Conservation (phyloP, 2,888 invertebrate genomes). For the Aquatica leii region DNA sequence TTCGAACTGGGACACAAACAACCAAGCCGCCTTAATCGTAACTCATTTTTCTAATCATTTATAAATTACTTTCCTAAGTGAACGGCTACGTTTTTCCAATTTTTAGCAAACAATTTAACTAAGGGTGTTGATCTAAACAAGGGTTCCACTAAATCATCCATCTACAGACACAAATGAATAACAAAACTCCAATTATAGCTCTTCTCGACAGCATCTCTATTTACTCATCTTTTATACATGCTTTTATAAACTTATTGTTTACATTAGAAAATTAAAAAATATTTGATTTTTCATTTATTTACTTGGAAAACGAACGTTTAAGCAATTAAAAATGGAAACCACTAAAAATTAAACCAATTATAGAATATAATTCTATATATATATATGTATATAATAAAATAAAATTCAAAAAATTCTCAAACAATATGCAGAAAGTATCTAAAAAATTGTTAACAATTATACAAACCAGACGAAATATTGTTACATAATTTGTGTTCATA, state of each 20-base stretch:
- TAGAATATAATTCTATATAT: too few species aligned
- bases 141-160: conserved; percentile 21
- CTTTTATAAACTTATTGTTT: conserved; percentile 1
- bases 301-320: too few species aligned
- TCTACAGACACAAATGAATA: conserved; percentile 18
- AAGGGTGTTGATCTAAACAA: conserved; percentile 13
- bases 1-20: conserved; percentile 23
- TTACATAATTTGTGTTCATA: too few species aligned
- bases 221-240: not conserved
- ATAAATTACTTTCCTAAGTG: conserved; percentile 9
- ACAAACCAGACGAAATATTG: too few species aligned
- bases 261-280: too few species aligned
- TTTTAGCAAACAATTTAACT: conserved; percentile 22
- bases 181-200: conserved; percentile 18
- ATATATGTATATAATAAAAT: too few species aligned
- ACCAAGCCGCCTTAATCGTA: conserved; percentile 1
- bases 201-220: not conserved
- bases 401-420: too few species aligned
- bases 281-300: too few species aligned
- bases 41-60: conserved; percentile 22
- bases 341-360: too few species aligned
- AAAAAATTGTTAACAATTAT: too few species aligned
- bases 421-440: too few species aligned
- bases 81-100: conserved; percentile 14
- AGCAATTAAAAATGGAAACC: too few species aligned